Conservation (phyloP, 1,140 invertebrate species). For the Gryllus bimaculatus region DNA sequence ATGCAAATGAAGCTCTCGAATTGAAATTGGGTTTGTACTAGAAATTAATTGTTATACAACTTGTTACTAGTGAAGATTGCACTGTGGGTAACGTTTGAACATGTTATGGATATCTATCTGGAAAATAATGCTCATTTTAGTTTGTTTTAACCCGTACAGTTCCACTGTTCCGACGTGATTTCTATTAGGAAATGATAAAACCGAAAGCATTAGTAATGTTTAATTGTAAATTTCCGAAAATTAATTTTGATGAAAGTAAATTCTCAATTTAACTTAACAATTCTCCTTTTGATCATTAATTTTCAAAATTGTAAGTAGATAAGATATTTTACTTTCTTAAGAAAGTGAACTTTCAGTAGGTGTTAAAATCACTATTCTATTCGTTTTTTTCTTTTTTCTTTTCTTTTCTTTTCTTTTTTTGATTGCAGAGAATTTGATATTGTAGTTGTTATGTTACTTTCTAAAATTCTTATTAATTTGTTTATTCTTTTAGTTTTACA, state of each 20-base stretch:
- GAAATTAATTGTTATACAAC: neutral
- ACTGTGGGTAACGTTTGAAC: neutral
- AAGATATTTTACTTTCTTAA: no score
- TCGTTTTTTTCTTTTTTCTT: neutral
- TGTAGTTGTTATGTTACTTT: neutral
- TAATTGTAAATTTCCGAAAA: no score
- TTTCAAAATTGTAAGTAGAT: no score
- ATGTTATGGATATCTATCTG: neutral
- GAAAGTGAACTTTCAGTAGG: no score
- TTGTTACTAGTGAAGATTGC: neutral
- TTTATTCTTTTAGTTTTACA: neutral
- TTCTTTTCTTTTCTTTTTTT: neutral
- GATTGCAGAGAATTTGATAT: neutral
- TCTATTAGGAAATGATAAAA: no score
- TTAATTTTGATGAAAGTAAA: no score
- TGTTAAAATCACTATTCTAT: neutral
- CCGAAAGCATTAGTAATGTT: no score
- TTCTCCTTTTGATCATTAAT: no score
- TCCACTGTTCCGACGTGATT: no score
- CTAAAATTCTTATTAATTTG: neutral
- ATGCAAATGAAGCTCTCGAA: slow-evolving; percentile 63
- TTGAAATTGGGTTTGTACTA: slow-evolving; percentile 60
- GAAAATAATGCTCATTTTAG: no score
- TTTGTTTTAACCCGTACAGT: no score
- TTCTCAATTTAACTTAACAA: no score